Base-by-base conservation (phyloP, 2,113 vertebrate genomes). In the Salvelinus fontinalis region DNA sequence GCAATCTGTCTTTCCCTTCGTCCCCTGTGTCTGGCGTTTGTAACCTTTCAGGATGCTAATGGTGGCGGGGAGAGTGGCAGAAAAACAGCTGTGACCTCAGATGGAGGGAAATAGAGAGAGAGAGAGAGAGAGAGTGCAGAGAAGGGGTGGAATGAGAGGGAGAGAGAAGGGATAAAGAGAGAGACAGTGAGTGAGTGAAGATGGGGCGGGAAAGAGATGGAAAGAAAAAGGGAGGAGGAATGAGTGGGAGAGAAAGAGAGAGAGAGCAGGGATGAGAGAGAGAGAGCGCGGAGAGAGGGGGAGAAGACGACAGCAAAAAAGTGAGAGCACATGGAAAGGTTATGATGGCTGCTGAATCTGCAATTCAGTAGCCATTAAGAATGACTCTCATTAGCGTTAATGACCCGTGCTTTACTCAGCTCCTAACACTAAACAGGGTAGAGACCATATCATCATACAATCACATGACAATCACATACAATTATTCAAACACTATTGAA, bases 1-100 rank as follows among this genome's bases (percentile, higher is more conserved):
- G 34, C 4, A 80, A 84, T 75, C 7, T 39, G 31, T 76, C 66
- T 16, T 49, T n/a, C n/a, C 74, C 79, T 67, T 75, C 81, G 77
- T 81, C 75, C 62, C 16, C 7, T 57, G 14, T 67, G 62, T 64
- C 49, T 20, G 22, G 4, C 68, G 44, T 49, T 70, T 64, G 72
- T 64, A 54, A 44, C 54, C 72, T 77, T 84, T 86, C 81, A 83
- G 85, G 81, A 85, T 87, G 72, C 86, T 64, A 80, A 75, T 59
- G 54, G 73, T 5, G 81, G 71, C 22, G 62, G 83, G 69, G 51
- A 81, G n/a, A n/a, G 9, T 73, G 71, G 29, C n/a, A 59, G 59
- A 16, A 60, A 73, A 31, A 71, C 49, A 51, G 49, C 11, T 51
- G 49, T 12, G 49, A 51, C 9, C 49, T 4, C 9, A 29, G 73